phyloP scores from a whole-genome alignment of 2,113 vertebrate species.

The Miniopterus natalensis region DNA sequence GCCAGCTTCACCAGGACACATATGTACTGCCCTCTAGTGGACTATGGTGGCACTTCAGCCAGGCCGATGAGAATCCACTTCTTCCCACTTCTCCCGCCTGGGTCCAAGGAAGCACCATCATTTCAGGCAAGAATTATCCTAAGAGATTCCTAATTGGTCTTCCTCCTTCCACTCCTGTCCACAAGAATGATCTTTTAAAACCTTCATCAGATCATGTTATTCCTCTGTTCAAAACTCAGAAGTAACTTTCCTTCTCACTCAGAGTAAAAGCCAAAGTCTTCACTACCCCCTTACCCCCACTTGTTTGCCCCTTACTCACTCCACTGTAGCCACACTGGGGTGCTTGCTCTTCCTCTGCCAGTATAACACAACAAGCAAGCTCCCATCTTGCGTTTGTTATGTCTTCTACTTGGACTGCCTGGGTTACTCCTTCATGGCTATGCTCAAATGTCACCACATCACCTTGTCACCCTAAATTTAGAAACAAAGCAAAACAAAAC shows the following conservation, averaged over 20 bases:
- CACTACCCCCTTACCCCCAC: neutral
- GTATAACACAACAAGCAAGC: neutral
- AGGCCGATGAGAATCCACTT: neutral
- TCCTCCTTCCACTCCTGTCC: neutral
- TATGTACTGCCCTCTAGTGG: constrained; percentile 68
- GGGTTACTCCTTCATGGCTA: neutral
- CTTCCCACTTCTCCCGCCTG: neutral
- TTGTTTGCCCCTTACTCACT: neutral
- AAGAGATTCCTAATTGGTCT: neutral
- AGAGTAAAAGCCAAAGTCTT: neutral
- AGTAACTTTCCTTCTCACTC: neutral
- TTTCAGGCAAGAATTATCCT: neutral
- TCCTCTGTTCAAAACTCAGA: neutral
- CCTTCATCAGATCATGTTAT: neutral
- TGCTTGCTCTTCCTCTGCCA: neutral
- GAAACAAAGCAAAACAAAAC: neutral
- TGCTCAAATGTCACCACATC: neutral
- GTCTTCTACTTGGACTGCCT: neutral
- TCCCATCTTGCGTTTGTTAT: rapidly evolving
- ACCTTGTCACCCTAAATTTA: neutral
- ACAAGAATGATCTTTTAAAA: neutral
- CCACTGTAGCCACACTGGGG: neutral
- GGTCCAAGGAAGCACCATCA: neutral
- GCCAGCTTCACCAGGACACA: neutral
- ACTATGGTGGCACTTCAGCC: neutral